Base-by-base conservation (phyloP, 2,888 invertebrate species). In the Oxystoma pomonae region DNA sequence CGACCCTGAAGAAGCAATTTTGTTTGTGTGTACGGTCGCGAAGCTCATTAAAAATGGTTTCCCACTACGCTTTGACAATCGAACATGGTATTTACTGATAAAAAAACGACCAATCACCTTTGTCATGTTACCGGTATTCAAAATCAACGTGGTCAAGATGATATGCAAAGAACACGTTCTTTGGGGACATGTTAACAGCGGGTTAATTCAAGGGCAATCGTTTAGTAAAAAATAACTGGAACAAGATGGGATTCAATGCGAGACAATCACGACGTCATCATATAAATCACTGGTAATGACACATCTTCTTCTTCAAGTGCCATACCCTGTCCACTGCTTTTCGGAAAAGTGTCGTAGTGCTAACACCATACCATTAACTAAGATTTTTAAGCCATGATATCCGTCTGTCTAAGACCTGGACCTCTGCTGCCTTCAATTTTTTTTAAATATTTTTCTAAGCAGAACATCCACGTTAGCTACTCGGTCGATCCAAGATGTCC, bases 11-110 rank as follows among this genome's bases (percentile, higher is more conserved):
- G 50, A 50, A 50, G 50, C n/a, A 50, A n/a, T 53, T n/a, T 53
- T 16, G 19, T 53, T 53, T 35, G 12, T 3, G 35, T 35, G n/a
- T 55, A 21, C 52, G 56, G 50, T 55, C 50, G 62, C 62, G 49
- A 52, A 60, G 59, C 61, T 59, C 62, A 59, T 65, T 65, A 58
- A 65, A 65, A 59, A 63, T 56, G 35, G 53, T 57, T 66, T 63
- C 66, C 66, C 66, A 66, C 63, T 66, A 66, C 58, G 66, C 63
- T 66, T 63, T 66, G 66, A 66, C 66, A 66, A 66, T 66, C 66
- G 66, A 66, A 66, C 66, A 66, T 55, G 63, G 63, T 61, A 66
- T 63, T 66, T 63, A 63, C 58, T 58, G 18, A 55, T 59, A 61
- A 66, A 66, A 66, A 66, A 59, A 53, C 17, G 18, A 59, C 51